phyloP scores from a whole-genome alignment of 2,113 vertebrate genomes.

The Cyphomyrus discorhynchus region DNA sequence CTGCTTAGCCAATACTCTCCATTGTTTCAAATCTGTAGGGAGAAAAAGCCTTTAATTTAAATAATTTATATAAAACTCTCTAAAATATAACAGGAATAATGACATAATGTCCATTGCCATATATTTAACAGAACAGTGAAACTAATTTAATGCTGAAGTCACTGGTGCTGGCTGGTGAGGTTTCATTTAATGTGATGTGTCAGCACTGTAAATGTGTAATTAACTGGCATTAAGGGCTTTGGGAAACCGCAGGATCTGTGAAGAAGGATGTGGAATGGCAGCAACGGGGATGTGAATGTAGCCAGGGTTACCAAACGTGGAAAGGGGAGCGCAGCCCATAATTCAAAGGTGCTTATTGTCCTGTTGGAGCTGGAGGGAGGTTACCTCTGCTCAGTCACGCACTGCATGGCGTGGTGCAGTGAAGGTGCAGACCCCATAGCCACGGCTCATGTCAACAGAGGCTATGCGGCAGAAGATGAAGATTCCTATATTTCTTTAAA shows the following conservation, averaged over 20 bases:
- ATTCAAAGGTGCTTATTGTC: constrained; percentile 22
- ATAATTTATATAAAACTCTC: neutral
- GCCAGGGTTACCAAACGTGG: constrained; percentile 15
- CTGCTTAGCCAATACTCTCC: neutral
- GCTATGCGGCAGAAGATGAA: neutral
- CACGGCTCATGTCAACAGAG: neutral
- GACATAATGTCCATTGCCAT: neutral
- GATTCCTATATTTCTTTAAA: neutral
- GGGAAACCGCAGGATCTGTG: neutral
- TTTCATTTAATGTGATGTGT: neutral
- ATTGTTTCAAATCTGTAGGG: neutral
- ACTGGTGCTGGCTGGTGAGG: neutral
- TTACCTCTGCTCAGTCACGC: neutral
- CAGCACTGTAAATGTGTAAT: constrained; percentile 5
- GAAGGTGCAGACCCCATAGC: neutral
- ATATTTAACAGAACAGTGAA: constrained; percentile 7
- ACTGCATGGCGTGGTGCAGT: neutral
- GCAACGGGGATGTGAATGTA: neutral
- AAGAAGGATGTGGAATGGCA: neutral
- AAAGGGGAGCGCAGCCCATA: constrained; percentile 17
- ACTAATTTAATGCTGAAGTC: neutral
- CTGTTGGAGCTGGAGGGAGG: neutral
- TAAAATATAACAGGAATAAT: neutral
- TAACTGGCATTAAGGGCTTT: neutral
- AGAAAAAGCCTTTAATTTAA: constrained; percentile 7